Evolutionary conservation across 2,113 vertebrate genomes (phyloP), one percentile per base, ranked within the genome.

Genomic region (Oreochromis aureus): DNA sequence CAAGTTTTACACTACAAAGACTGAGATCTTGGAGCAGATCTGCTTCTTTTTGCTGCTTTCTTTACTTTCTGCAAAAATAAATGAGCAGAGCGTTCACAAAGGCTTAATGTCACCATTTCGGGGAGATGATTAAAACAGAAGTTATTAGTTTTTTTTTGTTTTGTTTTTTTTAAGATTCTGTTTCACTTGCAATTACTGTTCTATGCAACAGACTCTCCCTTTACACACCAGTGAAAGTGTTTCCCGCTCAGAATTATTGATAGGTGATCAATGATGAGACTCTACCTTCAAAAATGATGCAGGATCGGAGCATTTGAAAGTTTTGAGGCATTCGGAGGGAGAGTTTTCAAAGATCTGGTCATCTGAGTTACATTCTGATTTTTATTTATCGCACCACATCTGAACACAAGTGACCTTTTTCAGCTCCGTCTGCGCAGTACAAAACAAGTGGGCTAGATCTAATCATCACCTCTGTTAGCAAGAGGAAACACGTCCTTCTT

Each of bases 121-220:
- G 15, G 39, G 69, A 27, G 58, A 46, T 78, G 34, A 59, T 9
- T 41, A 30, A 58, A 84, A 46, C 5, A 10, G 41, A 44, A 30
- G 34, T 32, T 34, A 56, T 13, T 10, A 2, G 32, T 81, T 63
- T 44, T 54, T 82, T 80, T 24, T 24, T 24, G 5, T 0, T 9
- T 58, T 24, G 3, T 0, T 9, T 58, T 78, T 83, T 53, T 27
- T n/a, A n/a, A 54, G 32, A 73, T 36, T 82, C 13, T 48, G 10
- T 79, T 81, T 53, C 32, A 63, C 12, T 54, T 53, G 8, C 69
- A 56, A 24, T 76, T 71, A n/a, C 44, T 92, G 81, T 78, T 92
- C 92, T 95, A 95, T 94, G 94, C 93, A 94, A 84, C 85, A 69
- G 51, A 80, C 2, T 81, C 54, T 89, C 93, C 87, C 79, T 93